A percentile compares a stretch with the other conserved stretches of the same genome.
Conservation (phyloP, 1,140 invertebrate genomes). For the Paraescarpia echinospica region DNA sequence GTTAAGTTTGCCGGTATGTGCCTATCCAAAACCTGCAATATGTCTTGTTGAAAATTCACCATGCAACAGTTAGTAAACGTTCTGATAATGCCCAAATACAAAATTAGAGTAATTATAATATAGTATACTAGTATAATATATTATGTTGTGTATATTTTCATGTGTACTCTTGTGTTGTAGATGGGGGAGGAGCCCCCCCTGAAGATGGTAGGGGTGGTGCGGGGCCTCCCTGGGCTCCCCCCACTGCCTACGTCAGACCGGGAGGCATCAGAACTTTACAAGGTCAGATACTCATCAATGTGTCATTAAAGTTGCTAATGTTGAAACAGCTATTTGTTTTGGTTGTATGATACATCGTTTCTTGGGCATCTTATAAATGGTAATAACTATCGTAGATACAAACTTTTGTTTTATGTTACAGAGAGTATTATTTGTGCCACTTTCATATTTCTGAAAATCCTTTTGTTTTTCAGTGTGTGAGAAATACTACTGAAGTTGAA, state of each 20-base stretch:
- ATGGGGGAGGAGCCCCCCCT: background rate
- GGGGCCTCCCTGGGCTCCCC: constrained; percentile 52
- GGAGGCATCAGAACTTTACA: constrained; percentile 53
- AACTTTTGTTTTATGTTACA: background rate
- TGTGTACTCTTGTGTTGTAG: background rate
- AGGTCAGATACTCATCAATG: constrained; percentile 38
- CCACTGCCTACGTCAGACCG: constrained; percentile 46
- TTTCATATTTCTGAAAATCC: background rate
- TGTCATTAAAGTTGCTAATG: background rate
- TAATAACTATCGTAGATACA: background rate
- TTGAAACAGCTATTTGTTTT: background rate
- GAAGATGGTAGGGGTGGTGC: constrained; percentile 48
- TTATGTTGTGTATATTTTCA: background rate
- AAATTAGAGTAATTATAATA: background rate
- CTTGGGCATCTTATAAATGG: no score
- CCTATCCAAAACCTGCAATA: no score
- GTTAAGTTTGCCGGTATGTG: no score
- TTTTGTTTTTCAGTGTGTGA: background rate
- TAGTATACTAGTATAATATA: no score
- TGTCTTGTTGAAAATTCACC: no score
- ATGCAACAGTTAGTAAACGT: background rate
- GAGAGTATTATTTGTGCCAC: background rate
- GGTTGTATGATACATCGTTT: no score
- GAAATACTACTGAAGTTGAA: background rate
- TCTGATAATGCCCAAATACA: background rate